Base-by-base conservation (phyloP, 1,140 invertebrate genomes). In the Triops longicaudatus region DNA sequence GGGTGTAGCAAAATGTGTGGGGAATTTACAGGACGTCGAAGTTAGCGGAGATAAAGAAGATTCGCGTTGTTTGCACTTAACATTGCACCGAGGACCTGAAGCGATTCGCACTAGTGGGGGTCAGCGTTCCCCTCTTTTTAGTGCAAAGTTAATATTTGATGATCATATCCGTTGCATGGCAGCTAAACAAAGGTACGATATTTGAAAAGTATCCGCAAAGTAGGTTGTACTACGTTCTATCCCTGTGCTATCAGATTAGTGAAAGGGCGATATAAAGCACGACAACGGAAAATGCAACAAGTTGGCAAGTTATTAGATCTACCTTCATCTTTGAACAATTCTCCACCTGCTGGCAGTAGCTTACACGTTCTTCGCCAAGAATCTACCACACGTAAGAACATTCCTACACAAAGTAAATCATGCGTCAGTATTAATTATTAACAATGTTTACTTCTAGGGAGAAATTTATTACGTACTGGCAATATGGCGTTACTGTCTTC, bases 131-230 rank as follows among this genome's bases (percentile, higher is more conserved):
- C 93, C 96, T 0, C 83, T 97, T 9, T 86, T 98, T 9, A 90
- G 92, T 22, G 93, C 96, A 0, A 96, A 95, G 84, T 98, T 99
- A 83, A 90, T 98, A 72, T 99, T 99, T 83, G 97, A 99, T 83
- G 98, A 99, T 86, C 96, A 99, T 83, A 99, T 99, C 78, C 88
- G 98, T 12, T 98, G 96, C 83, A 96, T 98, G 94, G 95, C 95
- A 42, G 95, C 94, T 28, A 94, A 94, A 84, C 94, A 94, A 85
- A 95, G 89, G 92, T 93, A 27, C 79, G 77, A 78, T 73, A 11
- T 37, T 79, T 42, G 78, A 31, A 26, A 50, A 37, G 31, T n/a
- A n/a, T n/a, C n/a, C n/a, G 7, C 31, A 77, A 22, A 79, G 63
- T 43, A 37, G n/a, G 72, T 44, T 26, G 28, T 22, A 44, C 42